These are phyloP conservation scores for Lagodon rhomboides DNA, from an alignment of 2,797 vertebrate genomes.

Conservation along the genomic window DNA sequence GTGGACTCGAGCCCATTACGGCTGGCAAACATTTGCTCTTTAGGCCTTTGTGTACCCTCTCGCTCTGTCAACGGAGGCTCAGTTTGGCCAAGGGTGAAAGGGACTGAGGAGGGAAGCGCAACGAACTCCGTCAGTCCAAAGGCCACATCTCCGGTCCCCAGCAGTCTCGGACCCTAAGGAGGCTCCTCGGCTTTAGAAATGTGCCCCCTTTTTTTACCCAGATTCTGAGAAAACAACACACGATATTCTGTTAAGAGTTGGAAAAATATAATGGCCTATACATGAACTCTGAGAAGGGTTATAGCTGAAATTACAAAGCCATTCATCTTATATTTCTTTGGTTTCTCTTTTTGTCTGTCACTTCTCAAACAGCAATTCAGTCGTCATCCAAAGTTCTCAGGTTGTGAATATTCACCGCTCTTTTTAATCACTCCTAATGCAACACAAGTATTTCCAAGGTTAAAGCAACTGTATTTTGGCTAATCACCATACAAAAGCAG, in stretches of 20 bases:
- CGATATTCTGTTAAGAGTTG: constrained; percentile 22
- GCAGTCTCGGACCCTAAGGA: constrained; percentile 29
- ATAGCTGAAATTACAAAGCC: constrained; percentile 12
- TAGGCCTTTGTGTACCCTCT: constrained; percentile 67
- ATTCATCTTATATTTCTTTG: constrained; percentile 18
- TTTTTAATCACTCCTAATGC: constrained; percentile 11
- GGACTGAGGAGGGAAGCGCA: constrained; percentile 54
- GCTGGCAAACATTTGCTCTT: constrained; percentile 76
- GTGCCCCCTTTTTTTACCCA: not conserved
- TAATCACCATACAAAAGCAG: constrained; percentile 2
- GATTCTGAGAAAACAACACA: constrained; percentile 17
- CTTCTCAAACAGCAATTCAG: constrained; percentile 9
- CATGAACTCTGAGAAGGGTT: not conserved
- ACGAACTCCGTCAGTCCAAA: constrained; percentile 62
- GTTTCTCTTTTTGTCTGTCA: constrained; percentile 19
- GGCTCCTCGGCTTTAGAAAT: constrained; percentile 37
- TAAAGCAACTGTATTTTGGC: constrained; percentile 7
- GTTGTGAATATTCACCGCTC: constrained; percentile 18
- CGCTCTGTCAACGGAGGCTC: constrained; percentile 64
- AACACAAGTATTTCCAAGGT: constrained; percentile 11
- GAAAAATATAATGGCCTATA: constrained; percentile 8
- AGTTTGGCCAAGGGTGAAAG: constrained; percentile 68
- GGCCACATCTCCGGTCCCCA: constrained; percentile 59
- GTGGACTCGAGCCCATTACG: constrained; percentile 64
- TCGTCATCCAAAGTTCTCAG: not conserved